Evolutionary conservation across 2,113 vertebrate genomes (phyloP).

Genomic region (Dicrurus megarhynchus): DNA sequence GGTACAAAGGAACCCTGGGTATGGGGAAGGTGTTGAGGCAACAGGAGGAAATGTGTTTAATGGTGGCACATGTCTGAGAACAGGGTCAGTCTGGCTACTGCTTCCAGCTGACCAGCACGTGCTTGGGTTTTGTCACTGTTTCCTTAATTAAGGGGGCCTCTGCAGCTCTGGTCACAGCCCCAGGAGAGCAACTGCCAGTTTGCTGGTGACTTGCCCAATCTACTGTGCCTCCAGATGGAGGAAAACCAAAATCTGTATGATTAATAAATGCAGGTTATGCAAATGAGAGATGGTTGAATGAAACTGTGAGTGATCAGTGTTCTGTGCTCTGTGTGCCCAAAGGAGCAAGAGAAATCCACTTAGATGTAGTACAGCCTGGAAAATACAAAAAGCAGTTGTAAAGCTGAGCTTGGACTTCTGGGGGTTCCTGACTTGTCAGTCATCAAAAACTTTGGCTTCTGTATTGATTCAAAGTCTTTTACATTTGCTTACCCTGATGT

Average conservation of each 20-base stretch:
- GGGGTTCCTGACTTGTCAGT: not conserved
- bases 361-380: not conserved
- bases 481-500: not conserved
- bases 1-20: not conserved
- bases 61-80: not conserved
- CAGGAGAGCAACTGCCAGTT: not conserved
- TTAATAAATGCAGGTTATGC: not conserved
- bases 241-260: not conserved
- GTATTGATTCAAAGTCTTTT: not conserved
- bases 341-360: not conserved
- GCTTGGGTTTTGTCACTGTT: not conserved
- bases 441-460: not conserved
- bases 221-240: not conserved
- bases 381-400: not conserved
- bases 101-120: not conserved
- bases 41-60: not conserved
- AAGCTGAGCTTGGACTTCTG: not conserved
- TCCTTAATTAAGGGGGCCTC: not conserved
- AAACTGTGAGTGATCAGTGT: not conserved
- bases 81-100: not conserved
- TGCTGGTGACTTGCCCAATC: not conserved
- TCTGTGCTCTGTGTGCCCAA: not conserved
- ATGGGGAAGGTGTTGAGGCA: not conserved
- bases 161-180: not conserved
- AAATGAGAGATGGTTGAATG: not conserved